phyloP scores from a whole-genome alignment of 2,888 invertebrate genomes.

The Ophion ventricosus region DNA sequence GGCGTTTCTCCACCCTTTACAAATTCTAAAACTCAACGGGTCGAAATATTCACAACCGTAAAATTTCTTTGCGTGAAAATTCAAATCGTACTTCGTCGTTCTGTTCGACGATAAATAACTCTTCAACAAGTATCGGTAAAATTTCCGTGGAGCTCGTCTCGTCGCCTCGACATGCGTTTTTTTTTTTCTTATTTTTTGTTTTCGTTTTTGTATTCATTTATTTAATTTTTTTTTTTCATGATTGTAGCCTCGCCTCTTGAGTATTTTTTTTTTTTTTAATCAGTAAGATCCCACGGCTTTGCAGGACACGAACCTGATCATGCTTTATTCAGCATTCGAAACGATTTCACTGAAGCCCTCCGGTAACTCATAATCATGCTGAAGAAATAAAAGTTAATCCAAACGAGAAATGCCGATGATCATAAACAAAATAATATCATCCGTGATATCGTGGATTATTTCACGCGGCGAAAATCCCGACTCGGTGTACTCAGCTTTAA shows the following conservation, averaged over 20 bases:
- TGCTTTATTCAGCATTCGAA: constrained; percentile 30
- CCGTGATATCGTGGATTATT: constrained; percentile 8
- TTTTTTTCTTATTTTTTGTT: constrained; percentile 15
- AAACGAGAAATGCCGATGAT: constrained; percentile 6
- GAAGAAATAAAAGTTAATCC: neutral
- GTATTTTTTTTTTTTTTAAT: constrained; percentile 24
- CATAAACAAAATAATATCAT: constrained; percentile 26
- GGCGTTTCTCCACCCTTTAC: neutral
- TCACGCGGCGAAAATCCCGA: constrained; percentile 43
- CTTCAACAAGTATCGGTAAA: constrained; percentile 55
- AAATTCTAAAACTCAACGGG: neutral
- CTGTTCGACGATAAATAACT: constrained; percentile 24
- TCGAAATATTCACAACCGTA: neutral
- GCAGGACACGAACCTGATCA: constrained; percentile 34
- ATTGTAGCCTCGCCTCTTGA: constrained; percentile 64
- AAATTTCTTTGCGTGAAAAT: constrained; percentile 11
- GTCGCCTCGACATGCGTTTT: constrained; percentile 47
- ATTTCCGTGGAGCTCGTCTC: constrained; percentile 60
- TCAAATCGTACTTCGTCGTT: neutral
- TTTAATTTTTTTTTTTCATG: constrained; percentile 43
- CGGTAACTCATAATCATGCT: neutral
- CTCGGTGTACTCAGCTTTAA: constrained; percentile 60
- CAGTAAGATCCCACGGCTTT: constrained; percentile 37
- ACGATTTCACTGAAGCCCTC: constrained; percentile 19
- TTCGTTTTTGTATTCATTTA: constrained; percentile 20